Conservation (phyloP, 2,888 invertebrate genomes). For the Agapostemon virescens region DNA sequence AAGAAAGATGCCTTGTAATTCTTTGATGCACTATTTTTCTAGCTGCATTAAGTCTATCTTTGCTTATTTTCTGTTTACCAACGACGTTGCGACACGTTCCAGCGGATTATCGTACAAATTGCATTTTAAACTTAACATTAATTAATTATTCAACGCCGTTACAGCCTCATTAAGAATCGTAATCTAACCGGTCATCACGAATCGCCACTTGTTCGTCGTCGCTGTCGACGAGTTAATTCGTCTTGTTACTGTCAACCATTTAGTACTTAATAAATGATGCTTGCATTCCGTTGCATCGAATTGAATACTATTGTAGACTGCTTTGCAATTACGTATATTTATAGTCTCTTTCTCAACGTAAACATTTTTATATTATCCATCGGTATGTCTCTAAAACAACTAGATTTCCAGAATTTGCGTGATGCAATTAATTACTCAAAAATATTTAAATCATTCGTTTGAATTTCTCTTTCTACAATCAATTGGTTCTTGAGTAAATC, state of each 20-base stretch:
- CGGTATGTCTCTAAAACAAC: too few relatives aligned
- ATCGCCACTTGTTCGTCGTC: background rate
- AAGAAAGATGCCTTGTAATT: background rate
- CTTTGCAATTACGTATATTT: too few relatives aligned
- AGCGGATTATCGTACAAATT: background rate
- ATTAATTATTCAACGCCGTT: background rate
- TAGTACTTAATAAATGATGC: background rate
- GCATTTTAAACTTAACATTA: background rate
- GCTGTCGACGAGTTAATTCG: background rate
- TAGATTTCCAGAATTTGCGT: too few relatives aligned
- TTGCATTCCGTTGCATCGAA: too few relatives aligned
- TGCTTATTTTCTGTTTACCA: background rate
- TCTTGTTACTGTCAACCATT: background rate
- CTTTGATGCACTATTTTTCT: background rate
- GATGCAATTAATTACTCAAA: too few relatives aligned
- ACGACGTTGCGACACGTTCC: background rate
- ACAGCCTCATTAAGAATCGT: background rate
- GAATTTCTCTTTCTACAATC: too few relatives aligned
- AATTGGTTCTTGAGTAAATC: too few relatives aligned
- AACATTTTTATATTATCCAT: too few relatives aligned
- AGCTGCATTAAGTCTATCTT: background rate
- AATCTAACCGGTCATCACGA: background rate
- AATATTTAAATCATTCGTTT: too few relatives aligned
- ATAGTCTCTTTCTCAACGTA: too few relatives aligned
- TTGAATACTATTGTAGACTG: too few relatives aligned